Base-by-base conservation (phyloP, 2,797 vertebrate species). In the Halcyon badia region DNA sequence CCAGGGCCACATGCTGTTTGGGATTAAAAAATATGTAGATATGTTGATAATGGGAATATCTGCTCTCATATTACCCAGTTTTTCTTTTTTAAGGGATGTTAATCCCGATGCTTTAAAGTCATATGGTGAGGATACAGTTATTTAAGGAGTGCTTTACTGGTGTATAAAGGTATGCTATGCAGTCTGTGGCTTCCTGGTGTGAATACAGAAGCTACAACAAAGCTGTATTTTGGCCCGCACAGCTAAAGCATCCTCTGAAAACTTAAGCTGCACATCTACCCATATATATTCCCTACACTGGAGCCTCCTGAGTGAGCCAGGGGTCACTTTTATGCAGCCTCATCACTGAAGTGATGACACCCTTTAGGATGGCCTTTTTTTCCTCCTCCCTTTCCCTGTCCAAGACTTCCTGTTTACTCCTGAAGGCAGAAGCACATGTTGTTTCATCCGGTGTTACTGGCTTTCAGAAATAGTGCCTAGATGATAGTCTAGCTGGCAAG, bases 11-110 rank as follows among this genome's bases (percentile, higher is more conserved):
- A 20, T 85, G 95, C 66, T 89, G 81, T 52, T 41, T 88, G 52
- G 93, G 93, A 92, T 96, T 94, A 93, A 95, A 95, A 94, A 87
- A 93, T 88, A 80, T 39, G 48, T 87, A 87, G 88, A 93, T 95
- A 90, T 70, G 72, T 91, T 88, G 89, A 93, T 96, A 95, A 94
- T 93, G 91, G 83, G 78, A 77, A 93, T 95, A 91, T 94, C 73
- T 95, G 83, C 56, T 95, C 77, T 95, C 77, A 71, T 77, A 83
- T 94, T 95, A 91, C 89, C 33, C 51, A 21, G 18, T 70, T 96
- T 96, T 88, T 93, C 64, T 95, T 94, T 91, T 94, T 90, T 80
- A 79, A 89, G 89, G 80, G 66, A 95, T 58, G 64, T 56, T 94
- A 91, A 87, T 94, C 83, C 83, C 54, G 35, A 82, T 84, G 80